Evolutionary conservation across 2,113 vertebrate species (phyloP).

Genomic region (Ginglymostoma cirratum): DNA sequence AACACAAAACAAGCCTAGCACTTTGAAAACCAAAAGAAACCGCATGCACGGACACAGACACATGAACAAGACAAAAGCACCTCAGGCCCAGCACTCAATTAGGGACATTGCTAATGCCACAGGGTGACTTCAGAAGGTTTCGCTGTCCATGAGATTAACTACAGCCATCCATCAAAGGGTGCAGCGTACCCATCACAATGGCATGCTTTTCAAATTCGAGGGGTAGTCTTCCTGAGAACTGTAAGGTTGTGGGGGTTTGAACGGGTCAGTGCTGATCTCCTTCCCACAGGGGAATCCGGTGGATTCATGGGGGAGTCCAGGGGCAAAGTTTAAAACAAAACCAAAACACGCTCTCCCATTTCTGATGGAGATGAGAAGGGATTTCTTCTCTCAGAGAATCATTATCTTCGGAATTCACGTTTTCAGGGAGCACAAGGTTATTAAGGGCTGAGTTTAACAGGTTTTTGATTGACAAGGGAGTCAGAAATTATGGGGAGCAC

Average conservation of each 20-base stretch:
- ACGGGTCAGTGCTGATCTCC: neutral
- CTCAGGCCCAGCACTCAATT: no score
- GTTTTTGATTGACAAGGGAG: neutral
- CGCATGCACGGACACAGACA: no score
- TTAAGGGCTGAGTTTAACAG: neutral
- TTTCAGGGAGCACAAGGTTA: no score
- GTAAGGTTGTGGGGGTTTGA: no score
- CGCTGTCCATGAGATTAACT: neutral
- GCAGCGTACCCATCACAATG: neutral
- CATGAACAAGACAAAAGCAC: no score
- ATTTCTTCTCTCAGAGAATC: neutral
- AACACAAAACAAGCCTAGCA: no score
- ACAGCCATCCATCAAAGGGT: neutral
- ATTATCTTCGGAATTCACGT: neutral
- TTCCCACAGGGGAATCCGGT: no score
- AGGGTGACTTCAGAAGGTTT: neutral
- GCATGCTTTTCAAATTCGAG: neutral
- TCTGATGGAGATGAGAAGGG: neutral
- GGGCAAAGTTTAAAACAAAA: neutral
- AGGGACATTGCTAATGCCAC: neutral
- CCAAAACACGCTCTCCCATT: neutral
- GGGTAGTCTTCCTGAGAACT: neutral
- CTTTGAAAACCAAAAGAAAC: no score
- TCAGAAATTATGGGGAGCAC: no score
- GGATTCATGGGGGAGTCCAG: no score